Conservation (phyloP, 2,113 vertebrate species). For the Seriola rivoliana region DNA sequence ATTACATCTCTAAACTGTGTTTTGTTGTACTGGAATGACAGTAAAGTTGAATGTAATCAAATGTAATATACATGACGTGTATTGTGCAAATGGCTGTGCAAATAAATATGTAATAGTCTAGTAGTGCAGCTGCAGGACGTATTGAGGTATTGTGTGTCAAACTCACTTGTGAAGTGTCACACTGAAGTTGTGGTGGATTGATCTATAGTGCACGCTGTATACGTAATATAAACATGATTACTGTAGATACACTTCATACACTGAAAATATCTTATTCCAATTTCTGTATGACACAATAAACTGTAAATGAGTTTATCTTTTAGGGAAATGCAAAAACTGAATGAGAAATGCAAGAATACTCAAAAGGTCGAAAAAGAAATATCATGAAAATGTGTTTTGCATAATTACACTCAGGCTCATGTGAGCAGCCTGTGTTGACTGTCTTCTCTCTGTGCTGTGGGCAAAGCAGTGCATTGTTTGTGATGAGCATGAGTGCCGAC, state of each 20-base stretch:
- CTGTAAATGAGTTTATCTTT: constrained; percentile 12
- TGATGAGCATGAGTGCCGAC: constrained; percentile 91
- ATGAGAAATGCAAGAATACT: background rate
- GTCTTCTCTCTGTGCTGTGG: constrained; percentile 81
- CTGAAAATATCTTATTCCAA: background rate
- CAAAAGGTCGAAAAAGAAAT: background rate
- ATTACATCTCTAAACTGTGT: constrained; percentile 6
- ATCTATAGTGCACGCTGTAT: background rate
- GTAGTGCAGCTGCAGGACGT: constrained; percentile 12
- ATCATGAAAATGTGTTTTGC: constrained; percentile 34
- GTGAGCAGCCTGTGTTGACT: constrained; percentile 68
- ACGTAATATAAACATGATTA: background rate
- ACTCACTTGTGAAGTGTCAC: background rate
- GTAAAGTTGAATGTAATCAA: background rate
- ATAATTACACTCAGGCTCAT: constrained; percentile 68
- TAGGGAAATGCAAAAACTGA: background rate
- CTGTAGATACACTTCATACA: background rate
- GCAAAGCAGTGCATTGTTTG: constrained; percentile 92
- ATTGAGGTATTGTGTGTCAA: background rate
- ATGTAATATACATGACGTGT: background rate
- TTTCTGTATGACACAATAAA: background rate
- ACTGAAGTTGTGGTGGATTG: background rate
- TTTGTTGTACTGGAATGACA: constrained; percentile 14
- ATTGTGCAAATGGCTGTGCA: constrained; percentile 11
- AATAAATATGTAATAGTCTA: background rate